These are phyloP conservation scores for Bos javanicus DNA, from an alignment of 2,113 vertebrate genomes.

Conservation along the genomic window DNA sequence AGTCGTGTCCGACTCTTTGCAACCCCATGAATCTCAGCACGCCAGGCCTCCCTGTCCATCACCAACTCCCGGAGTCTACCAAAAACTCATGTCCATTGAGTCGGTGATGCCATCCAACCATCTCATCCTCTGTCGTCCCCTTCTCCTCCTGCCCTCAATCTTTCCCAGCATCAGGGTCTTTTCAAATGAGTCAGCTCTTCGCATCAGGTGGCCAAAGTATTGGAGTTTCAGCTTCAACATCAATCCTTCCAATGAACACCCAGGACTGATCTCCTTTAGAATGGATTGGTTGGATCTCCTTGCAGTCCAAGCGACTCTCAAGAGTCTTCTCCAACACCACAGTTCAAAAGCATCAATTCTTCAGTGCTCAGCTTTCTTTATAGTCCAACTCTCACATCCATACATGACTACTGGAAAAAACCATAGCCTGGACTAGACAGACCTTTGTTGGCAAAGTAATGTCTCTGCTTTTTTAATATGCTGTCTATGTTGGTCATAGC, in stretches of 20 bases:
- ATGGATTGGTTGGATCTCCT: neutral
- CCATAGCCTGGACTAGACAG: neutral
- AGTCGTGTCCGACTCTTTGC: accelerated
- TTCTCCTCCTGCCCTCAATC: neutral
- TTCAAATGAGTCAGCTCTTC: neutral
- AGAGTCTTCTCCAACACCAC: neutral
- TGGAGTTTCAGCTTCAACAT: neutral
- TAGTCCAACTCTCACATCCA: neutral
- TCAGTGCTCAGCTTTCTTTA: accelerated
- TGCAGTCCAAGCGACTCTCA: neutral
- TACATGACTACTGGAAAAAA: neutral
- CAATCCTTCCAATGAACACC: neutral
- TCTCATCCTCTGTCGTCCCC: neutral
- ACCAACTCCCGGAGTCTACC: neutral
- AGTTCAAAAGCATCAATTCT: neutral
- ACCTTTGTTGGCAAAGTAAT: neutral
- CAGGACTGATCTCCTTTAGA: neutral
- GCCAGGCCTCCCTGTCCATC: neutral
- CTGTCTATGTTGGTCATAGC: neutral
- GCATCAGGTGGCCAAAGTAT: neutral
- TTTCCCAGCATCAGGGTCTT: neutral
- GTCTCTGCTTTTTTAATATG: neutral
- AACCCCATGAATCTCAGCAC: accelerated
- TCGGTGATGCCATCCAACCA: neutral
- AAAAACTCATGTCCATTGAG: neutral